Base-by-base conservation (phyloP, 2,888 invertebrate species). In the Diaphora mendica region DNA sequence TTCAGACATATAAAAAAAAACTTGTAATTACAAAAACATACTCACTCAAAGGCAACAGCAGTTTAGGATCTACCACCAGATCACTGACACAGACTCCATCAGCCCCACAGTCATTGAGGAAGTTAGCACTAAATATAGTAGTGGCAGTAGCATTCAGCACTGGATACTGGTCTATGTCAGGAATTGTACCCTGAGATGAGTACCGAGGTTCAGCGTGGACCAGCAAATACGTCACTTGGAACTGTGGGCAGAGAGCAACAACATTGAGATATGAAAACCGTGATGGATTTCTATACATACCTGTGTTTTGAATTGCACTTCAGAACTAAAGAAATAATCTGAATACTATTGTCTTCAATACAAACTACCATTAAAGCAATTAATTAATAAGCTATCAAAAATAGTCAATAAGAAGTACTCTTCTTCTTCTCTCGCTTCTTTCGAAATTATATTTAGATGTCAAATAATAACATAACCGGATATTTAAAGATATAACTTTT, bases 51-150 rank as follows among this genome's bases (percentile, higher is more conserved):
- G 96, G 96, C 71, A 97, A 90, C 83, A 96, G 93, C 20, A 98
- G 92, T 64, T 94, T 95, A 17, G 98, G 97, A 33, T 94, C 92
- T 3, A 99, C 95, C 59, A 96, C 94, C 68, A 99, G 92, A 86
- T 98, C 97, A 86, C 99, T 99, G 89, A 98, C 97, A 89, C 99
- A 99, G 33, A 98, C 95, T 83, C 98, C 98, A 88, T 99, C 98
- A 0, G 96, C 94, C 0, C 99, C 99, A 87, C 99, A 99, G 89
- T 99, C 98, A 91, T 99, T 99, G 81, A 98, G 97, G 96, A 99
- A 98, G 67, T 97, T 97, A 0, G 98, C 99, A 85, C 97, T 97
- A 87, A 99, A 98, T 51, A 97, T 96, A 77, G 97, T 97, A 48
- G 97, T 97, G 0, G 98, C 98, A 67, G 98, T 98, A 79, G 98